Percentiles rank a stretch among this genome's conserved stretches.
Conservation (phyloP, 2,113 vertebrate genomes). For the Entomyzon cyanotis region DNA sequence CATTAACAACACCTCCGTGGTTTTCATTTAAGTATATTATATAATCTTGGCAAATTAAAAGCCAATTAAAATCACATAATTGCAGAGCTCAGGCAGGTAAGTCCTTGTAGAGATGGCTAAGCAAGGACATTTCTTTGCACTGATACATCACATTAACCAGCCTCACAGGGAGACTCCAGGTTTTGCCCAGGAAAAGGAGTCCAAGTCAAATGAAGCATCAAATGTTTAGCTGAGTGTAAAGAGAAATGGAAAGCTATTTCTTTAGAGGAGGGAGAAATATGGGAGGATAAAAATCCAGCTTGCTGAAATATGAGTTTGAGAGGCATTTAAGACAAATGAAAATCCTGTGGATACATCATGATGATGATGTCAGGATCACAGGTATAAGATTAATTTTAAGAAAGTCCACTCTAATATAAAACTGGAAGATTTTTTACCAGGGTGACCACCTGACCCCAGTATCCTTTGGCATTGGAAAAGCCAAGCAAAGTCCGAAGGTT, state of each 20-base stretch:
- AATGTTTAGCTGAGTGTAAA: neutral
- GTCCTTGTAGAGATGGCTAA: neutral
- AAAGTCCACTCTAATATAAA: neutral
- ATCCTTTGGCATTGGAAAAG: neutral
- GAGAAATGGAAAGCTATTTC: neutral
- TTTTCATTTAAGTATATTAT: conserved; percentile 17
- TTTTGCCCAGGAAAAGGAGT: neutral
- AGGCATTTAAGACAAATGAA: neutral
- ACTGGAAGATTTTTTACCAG: neutral
- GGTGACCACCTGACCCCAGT: neutral
- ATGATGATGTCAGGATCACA: neutral
- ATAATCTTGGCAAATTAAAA: conserved; percentile 34
- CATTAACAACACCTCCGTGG: conserved; percentile 9
- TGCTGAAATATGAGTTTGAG: neutral
- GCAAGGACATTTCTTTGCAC: neutral
- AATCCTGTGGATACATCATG: neutral
- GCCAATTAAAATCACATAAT: conserved; percentile 27
- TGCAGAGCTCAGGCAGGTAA: neutral
- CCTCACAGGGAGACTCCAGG: neutral
- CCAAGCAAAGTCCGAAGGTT: neutral
- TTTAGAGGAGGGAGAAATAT: neutral
- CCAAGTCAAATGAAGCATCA: neutral
- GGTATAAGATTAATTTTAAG: neutral
- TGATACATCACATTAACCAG: neutral
- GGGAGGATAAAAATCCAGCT: neutral